Evolutionary conservation across 2,888 invertebrate species (phyloP).

Genomic region (Melanchra persicariae): DNA sequence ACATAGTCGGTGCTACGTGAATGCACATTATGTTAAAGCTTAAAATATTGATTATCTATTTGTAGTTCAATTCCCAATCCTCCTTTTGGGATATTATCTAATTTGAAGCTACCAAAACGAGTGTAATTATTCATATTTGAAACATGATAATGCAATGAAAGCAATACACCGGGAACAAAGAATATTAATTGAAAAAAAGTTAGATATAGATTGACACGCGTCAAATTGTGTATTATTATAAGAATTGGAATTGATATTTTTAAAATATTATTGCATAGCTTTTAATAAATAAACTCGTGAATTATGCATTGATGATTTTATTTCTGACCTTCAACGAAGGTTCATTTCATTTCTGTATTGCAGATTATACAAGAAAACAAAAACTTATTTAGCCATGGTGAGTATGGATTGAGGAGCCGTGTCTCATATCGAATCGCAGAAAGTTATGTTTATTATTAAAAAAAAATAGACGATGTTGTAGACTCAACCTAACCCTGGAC

Average conservation of each 20-base stretch:
- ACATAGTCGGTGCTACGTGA: conserved; percentile 37
- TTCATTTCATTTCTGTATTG: neutral
- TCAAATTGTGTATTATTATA: conserved; percentile 54
- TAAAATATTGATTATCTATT: conserved; percentile 16
- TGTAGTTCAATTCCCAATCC: conserved; percentile 4
- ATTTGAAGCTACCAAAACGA: conserved; percentile 14
- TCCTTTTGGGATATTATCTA: neutral
- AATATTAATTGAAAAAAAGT: conserved; percentile 26
- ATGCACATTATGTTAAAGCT: conserved; percentile 43
- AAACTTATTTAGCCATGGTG: too few relatives aligned
- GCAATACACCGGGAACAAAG: conserved; percentile 43
- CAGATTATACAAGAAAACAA: neutral
- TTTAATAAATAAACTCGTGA: conserved; percentile 62
- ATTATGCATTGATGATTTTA: conserved; percentile 39
- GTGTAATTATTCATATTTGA: conserved; percentile 1
- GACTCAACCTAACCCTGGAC: too few relatives aligned
- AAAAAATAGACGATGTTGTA: too few relatives aligned
- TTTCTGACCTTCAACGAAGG: conserved; percentile 1
- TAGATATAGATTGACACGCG: conserved; percentile 29
- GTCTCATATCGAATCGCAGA: too few relatives aligned
- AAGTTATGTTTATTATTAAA: too few relatives aligned
- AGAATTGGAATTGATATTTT: conserved; percentile 67
- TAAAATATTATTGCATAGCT: conserved; percentile 63
- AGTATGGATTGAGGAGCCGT: too few relatives aligned
- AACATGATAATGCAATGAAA: conserved; percentile 1